These are phyloP conservation scores for Prionace glauca DNA, from an alignment of 2,797 vertebrate genomes.

Conservation along the genomic window DNA sequence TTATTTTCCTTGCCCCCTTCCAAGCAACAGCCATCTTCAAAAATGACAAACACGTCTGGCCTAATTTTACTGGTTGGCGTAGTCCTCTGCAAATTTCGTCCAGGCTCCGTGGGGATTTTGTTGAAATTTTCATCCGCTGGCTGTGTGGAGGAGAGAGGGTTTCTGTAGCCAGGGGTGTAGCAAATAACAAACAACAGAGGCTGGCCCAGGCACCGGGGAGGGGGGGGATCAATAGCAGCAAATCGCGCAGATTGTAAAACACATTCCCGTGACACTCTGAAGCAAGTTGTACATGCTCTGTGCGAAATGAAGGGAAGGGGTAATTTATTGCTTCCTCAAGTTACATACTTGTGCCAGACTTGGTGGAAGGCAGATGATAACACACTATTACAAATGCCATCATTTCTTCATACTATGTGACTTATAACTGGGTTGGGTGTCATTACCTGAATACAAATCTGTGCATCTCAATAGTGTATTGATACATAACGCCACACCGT, in stretches of 20 bases:
- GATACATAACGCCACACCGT: neutral
- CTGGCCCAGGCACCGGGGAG: neutral
- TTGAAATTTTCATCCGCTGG: neutral
- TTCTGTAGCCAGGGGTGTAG: neutral
- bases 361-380: neutral
- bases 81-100: neutral
- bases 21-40: neutral
- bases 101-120: neutral
- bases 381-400: neutral
- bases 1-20: neutral
- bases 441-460: conserved; percentile 30
- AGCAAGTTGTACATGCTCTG: neutral
- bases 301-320: neutral
- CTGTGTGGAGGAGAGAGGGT: neutral
- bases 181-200: neutral
- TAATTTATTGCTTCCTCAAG: neutral
- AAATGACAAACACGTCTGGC: neutral
- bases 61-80: neutral
- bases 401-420: neutral
- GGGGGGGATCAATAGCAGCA: neutral
- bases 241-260: neutral
- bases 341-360: neutral
- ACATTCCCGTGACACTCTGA: neutral
- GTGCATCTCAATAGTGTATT: conserved; percentile 10
- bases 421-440: too few relatives aligned